Percentiles rank a stretch among this genome's conserved stretches.
Conservation (phyloP, 1,140 invertebrate species). For the Drosophila virilis region DNA sequence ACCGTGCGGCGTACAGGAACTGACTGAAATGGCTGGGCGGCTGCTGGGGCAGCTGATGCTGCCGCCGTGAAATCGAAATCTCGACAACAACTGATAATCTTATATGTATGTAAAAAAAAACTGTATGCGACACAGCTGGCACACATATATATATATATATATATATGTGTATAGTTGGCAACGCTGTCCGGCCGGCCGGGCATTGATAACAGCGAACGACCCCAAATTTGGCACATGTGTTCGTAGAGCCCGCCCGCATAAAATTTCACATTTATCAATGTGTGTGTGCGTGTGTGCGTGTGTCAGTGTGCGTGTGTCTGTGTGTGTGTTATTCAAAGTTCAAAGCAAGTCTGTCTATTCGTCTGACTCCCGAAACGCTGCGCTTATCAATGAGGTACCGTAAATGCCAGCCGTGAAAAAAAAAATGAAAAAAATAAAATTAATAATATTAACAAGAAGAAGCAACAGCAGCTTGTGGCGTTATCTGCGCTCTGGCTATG, state of each 20-base stretch:
- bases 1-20: slow-evolving; percentile 74
- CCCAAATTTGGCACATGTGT: slow-evolving; percentile 45
- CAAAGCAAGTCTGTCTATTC: slow-evolving; percentile 27
- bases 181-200: slow-evolving; percentile 19
- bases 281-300: slow-evolving; percentile 8
- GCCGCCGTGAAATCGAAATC: slow-evolving; percentile 68
- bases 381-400: slow-evolving; percentile 43
- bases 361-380: slow-evolving; percentile 46
- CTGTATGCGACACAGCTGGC: slow-evolving; percentile 48
- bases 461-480: slow-evolving; percentile 17
- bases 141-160: not conserved
- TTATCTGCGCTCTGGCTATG: slow-evolving; percentile 28
- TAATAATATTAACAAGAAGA: slow-evolving; percentile 6
- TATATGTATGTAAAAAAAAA: slow-evolving; percentile 35
- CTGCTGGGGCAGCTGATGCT: slow-evolving; percentile 34
- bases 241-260: slow-evolving; percentile 64
- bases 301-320: not conserved
- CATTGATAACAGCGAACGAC: slow-evolving; percentile 57
- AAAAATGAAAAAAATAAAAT: slow-evolving; percentile 8
- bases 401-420: slow-evolving; percentile 15
- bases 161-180: slow-evolving; percentile 38
- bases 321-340: slow-evolving; percentile 47
- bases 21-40: slow-evolving; percentile 59
- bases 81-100: slow-evolving; percentile 78
- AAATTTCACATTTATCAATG: slow-evolving; percentile 60